Evolutionary conservation across 1,140 invertebrate genomes (phyloP).

Genomic region (Zaprionus camerounensis): DNA sequence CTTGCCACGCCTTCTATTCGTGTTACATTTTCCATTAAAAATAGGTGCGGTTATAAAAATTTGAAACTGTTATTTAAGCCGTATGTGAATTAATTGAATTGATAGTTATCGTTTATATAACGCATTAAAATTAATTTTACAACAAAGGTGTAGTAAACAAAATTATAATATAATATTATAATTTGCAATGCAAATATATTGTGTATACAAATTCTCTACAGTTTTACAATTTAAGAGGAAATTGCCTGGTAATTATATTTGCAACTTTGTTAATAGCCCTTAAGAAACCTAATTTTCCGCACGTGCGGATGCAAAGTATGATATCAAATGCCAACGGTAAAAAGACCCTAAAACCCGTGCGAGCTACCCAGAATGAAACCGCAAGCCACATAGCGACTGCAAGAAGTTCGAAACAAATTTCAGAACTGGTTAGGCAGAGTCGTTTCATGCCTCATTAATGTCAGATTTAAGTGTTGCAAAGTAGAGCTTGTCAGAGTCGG

Average conservation of each 20-base stretch:
- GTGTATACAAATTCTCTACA: too few species aligned
- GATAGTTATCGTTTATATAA: not conserved
- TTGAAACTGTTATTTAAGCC: not conserved
- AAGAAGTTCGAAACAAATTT: slow-evolving; percentile 13
- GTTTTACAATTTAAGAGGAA: not conserved
- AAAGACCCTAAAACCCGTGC: not conserved
- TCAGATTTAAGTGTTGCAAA: slow-evolving; percentile 38
- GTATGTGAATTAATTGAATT: not conserved
- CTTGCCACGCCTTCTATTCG: too few species aligned
- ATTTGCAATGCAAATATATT: too few species aligned
- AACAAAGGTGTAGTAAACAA: not conserved
- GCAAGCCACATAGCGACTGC: not conserved
- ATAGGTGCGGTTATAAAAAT: too few species aligned
- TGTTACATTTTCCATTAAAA: too few species aligned
- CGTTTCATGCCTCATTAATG: slow-evolving; percentile 72
- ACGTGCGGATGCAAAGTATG: not conserved
- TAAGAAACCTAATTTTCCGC: not conserved
- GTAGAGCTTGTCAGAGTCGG: slow-evolving; percentile 27
- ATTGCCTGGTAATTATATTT: not conserved
- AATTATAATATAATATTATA: too few species aligned
- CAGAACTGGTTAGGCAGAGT: slow-evolving; percentile 61
- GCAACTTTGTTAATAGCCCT: not conserved
- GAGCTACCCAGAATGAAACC: slow-evolving; percentile 1
- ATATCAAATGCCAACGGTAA: not conserved
- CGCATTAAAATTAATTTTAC: not conserved